Conservation (phyloP, 2,113 vertebrate genomes). For the Pithys albifrons region DNA sequence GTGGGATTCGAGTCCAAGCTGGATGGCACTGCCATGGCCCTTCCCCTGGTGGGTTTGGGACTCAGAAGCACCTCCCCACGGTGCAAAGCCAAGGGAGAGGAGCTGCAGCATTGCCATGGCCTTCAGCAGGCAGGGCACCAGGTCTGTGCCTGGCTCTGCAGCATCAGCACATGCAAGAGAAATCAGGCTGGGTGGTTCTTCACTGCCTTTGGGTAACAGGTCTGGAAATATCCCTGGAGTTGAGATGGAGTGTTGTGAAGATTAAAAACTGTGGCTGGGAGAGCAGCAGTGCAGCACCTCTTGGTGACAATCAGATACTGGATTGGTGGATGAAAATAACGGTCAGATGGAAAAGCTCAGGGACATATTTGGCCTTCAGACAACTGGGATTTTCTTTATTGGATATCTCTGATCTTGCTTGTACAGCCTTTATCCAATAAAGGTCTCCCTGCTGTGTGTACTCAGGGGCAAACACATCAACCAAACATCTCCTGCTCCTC, state of each 20-base stretch:
- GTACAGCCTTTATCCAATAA: too few relatives aligned
- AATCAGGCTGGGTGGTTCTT: accelerated
- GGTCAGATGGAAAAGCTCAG: background rate
- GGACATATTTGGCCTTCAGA: too few relatives aligned
- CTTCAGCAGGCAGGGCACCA: background rate
- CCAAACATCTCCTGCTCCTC: background rate
- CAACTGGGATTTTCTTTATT: too few relatives aligned
- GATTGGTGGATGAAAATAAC: background rate
- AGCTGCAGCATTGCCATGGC: background rate
- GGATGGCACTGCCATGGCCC: accelerated
- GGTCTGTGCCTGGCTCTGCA: accelerated
- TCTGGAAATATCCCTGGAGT: background rate
- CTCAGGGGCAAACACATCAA: too few relatives aligned
- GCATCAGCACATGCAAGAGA: background rate
- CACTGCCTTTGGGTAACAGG: background rate
- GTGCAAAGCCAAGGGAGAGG: background rate
- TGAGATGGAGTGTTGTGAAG: accelerated
- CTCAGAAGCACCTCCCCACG: background rate
- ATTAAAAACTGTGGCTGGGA: background rate
- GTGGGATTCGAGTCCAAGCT: background rate
- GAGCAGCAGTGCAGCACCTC: background rate
- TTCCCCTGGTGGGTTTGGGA: background rate
- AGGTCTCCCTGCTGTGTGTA: too few relatives aligned
- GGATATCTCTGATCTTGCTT: too few relatives aligned
- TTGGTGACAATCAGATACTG: background rate